phyloP scores from a whole-genome alignment of 2,888 invertebrate genomes.

The Dascillus cervinus region DNA sequence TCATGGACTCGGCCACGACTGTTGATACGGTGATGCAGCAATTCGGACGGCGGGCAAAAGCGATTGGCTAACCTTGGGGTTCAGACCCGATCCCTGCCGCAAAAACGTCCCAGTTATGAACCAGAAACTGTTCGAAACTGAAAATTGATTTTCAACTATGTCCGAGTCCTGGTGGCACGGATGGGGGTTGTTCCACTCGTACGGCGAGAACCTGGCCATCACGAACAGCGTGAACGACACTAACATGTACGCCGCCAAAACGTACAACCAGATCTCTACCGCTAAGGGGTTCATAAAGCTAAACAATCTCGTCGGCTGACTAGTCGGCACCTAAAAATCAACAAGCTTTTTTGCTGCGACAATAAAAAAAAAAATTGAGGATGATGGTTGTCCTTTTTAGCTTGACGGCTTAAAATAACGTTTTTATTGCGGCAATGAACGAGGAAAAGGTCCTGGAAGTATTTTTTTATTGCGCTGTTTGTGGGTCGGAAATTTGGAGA shows the following conservation, averaged over 20 bases:
- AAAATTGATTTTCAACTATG: conserved; percentile 92
- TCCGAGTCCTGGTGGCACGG: conserved; percentile 76
- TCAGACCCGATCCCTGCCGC: conserved; percentile 75
- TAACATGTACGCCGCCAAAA: conserved; percentile 86
- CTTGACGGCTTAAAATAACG: too few relatives aligned
- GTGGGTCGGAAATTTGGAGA: too few relatives aligned
- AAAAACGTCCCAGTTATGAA: conserved; percentile 85
- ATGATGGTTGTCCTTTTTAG: too few relatives aligned
- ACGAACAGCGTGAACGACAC: conserved; percentile 93
- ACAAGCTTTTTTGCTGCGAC: too few relatives aligned
- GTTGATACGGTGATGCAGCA: conserved; percentile 1
- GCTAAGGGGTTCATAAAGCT: conserved; percentile 96
- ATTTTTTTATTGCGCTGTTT: too few relatives aligned
- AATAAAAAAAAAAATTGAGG: too few relatives aligned
- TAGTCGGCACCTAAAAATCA: conserved; percentile 80
- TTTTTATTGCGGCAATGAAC: too few relatives aligned
- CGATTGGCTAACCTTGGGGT: conserved; percentile 65
- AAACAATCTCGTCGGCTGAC: conserved; percentile 80
- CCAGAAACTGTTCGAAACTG: conserved; percentile 88
- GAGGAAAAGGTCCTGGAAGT: too few relatives aligned
- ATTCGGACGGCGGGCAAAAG: conserved; percentile 8
- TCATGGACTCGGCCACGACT: too few relatives aligned
- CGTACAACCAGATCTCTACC: conserved; percentile 94
- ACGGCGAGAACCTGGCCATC: conserved; percentile 94
- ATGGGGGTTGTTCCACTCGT: conserved; percentile 85